Base-by-base conservation (phyloP, 2,113 vertebrate species). In the Nothoprocta perdicaria region DNA sequence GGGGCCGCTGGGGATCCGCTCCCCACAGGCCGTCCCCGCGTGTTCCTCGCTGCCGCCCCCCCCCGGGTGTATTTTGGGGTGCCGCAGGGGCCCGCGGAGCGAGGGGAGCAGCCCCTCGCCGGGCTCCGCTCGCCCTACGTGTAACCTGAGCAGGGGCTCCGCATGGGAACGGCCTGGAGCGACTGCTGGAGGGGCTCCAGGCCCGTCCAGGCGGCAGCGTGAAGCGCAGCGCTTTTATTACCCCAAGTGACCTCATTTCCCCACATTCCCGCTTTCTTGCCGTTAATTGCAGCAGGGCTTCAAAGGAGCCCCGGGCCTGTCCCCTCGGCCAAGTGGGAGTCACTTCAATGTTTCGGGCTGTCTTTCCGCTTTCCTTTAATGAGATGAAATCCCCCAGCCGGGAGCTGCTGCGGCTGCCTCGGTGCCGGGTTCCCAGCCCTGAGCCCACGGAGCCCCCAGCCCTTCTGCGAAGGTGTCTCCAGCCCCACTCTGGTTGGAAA, bases 211-310 rank as follows among this genome's bases (percentile, higher is more conserved):
- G 65, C 88, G 43, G 86, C 60, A 45, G 81, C 81, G 84, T 4
- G 2, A 50, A 84, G 77, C 1, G 2, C 2, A 1, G 72, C 86
- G 65, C 75, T 94, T 94, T 92, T 89, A 92, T 93, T 93, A 92
- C 94, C 92, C 84, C 0, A 6, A 55, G 81, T 94, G 95, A 95
- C 91, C 96, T 96, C 75, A 90, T 95, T 94, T 92, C 92, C 94
- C 89, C 80, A 5, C 10, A 68, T 90, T 92, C 84, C 84, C 43
- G 33, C 80, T 94, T 65, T 41, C 69, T 85, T 0, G 1, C 76
- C 27, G 79, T 60, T 96, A 92, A 95, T 95, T 95, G 89, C 87
- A 35, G 84, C 72, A n/a, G 68, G 60, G 75, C 69, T 69, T 62
- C 1, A 2, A 41, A 85, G 57, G 80, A 88, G 22, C 62, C 60